A percentile compares a stretch with the other conserved stretches of the same genome.
Conservation (phyloP, 64 coral and sea anemone genomes). For the Stichodactyla helianthus region DNA sequence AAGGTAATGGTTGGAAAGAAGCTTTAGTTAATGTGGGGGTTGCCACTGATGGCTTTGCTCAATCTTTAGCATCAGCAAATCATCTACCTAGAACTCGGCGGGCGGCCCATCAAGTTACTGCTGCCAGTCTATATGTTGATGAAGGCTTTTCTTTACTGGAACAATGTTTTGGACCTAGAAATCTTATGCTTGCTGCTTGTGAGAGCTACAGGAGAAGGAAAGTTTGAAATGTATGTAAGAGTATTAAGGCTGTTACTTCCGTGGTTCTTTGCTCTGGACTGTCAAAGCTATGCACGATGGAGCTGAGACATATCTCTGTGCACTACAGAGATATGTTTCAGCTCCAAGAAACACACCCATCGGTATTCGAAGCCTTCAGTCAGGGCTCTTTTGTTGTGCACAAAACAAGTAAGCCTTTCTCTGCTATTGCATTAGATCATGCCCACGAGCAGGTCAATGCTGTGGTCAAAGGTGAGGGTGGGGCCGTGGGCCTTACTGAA, state of each 20-base stretch:
- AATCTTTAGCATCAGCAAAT: constrained; percentile 10
- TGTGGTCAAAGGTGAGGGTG: constrained; percentile 33
- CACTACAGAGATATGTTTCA: constrained; percentile 36
- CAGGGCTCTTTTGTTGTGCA: constrained; percentile 22
- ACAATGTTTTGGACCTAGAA: constrained; percentile 18
- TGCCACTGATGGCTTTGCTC: background rate
- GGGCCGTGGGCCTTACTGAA: constrained; percentile 30
- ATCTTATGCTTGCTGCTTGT: constrained; percentile 19
- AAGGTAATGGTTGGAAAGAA: constrained; percentile 10
- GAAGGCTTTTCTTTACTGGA: constrained; percentile 33
- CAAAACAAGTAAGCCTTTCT: constrained; percentile 22
- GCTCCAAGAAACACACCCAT: constrained; percentile 7
- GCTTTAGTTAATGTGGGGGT: constrained; percentile 10
- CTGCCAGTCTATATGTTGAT: constrained; percentile 31
- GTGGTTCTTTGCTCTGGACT: constrained; percentile 28
- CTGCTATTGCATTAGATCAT: constrained; percentile 28
- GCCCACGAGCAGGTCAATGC: constrained; percentile 41
- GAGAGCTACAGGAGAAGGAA: background rate
- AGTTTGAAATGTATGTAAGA: constrained; percentile 27
- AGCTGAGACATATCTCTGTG: too few relatives aligned
- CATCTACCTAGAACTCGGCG: constrained; percentile 23
- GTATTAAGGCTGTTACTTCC: constrained; percentile 17
- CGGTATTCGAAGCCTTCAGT: background rate
- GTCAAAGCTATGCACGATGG: constrained; percentile 24
- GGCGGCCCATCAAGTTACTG: constrained; percentile 32